Conservation (phyloP, 2,888 invertebrate genomes). For the Sthenelais limicola region DNA sequence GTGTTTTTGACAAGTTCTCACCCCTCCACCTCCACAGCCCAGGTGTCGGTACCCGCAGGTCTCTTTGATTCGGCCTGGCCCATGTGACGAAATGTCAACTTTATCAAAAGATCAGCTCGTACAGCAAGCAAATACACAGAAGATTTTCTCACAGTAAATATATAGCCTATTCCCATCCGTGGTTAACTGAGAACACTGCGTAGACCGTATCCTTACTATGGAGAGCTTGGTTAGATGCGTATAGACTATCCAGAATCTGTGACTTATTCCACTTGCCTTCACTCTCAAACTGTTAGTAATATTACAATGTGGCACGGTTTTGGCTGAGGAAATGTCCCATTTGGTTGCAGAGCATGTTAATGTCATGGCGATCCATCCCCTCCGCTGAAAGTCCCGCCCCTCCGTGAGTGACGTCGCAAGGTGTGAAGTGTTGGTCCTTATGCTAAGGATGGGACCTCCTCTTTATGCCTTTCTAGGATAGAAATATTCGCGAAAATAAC, state of each 20-base stretch:
- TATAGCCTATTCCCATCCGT: too few relatives aligned
- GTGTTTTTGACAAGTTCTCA: conserved; percentile 31
- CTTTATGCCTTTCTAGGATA: too few relatives aligned
- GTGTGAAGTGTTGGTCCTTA: conserved; percentile 28
- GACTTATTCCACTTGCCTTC: too few relatives aligned
- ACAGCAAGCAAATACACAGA: too few relatives aligned
- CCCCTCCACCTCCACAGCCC: not conserved
- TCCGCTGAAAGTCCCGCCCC: conserved; percentile 6
- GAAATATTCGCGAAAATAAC: too few relatives aligned
- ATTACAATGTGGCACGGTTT: conserved; percentile 11
- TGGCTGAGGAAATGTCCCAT: not conserved
- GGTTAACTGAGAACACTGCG: too few relatives aligned
- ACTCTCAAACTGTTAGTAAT: conserved; percentile 4
- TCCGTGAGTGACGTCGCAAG: conserved; percentile 19
- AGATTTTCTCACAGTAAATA: too few relatives aligned
- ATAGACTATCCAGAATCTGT: too few relatives aligned
- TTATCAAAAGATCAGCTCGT: conserved; percentile 1
- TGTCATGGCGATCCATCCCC: not conserved
- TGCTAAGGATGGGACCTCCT: conserved; percentile 22
- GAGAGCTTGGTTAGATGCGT: too few relatives aligned
- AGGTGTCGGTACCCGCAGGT: conserved; percentile 11
- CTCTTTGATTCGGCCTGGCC: not conserved
- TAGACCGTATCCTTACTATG: too few relatives aligned
- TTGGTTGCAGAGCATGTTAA: conserved; percentile 9
- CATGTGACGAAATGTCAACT: conserved; percentile 35